Percentiles rank a stretch among this genome's conserved stretches.
Evolutionary conservation across 2,113 vertebrate species (phyloP).

Genomic region (Otocyon megalotis): DNA sequence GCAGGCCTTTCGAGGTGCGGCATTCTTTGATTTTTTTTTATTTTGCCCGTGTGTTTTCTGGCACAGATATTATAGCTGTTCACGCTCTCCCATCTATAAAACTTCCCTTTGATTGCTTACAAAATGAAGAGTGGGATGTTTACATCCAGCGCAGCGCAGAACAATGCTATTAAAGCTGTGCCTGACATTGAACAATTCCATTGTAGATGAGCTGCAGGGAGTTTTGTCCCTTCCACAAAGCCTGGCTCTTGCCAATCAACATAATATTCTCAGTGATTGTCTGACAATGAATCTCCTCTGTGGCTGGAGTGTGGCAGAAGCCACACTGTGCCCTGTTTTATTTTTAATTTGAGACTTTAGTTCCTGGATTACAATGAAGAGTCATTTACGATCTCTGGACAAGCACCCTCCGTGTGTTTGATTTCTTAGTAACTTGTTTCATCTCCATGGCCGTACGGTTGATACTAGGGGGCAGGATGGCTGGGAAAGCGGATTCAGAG

Average conservation of each 20-base stretch:
- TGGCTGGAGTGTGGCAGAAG: constrained; percentile 62
- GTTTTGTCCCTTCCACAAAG: constrained; percentile 68
- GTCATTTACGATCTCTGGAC: constrained; percentile 58
- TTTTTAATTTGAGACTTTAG: constrained; percentile 77
- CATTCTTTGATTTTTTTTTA: constrained; percentile 74
- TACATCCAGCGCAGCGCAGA: constrained; percentile 81
- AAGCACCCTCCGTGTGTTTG: constrained; percentile 64
- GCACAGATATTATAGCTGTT: constrained; percentile 79
- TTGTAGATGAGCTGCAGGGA: constrained; percentile 77
- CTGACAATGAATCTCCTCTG: constrained; percentile 80
- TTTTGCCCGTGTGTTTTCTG: constrained; percentile 68
- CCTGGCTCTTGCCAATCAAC: constrained; percentile 83
- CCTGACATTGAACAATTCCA: constrained; percentile 84
- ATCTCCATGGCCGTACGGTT: background rate
- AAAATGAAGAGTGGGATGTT: constrained; percentile 86
- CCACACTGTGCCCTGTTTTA: constrained; percentile 68
- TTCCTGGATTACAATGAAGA: constrained; percentile 66
- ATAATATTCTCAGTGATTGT: constrained; percentile 78
- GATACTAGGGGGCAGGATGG: background rate
- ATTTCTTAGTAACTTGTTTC: constrained; percentile 55
- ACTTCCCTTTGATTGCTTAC: constrained; percentile 81
- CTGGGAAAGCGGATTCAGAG: background rate
- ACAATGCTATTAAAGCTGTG: constrained; percentile 81
- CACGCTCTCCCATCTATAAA: constrained; percentile 78
- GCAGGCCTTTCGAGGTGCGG: background rate